Conservation (phyloP, 2,888 invertebrate genomes). For the Agrochola circellaris region DNA sequence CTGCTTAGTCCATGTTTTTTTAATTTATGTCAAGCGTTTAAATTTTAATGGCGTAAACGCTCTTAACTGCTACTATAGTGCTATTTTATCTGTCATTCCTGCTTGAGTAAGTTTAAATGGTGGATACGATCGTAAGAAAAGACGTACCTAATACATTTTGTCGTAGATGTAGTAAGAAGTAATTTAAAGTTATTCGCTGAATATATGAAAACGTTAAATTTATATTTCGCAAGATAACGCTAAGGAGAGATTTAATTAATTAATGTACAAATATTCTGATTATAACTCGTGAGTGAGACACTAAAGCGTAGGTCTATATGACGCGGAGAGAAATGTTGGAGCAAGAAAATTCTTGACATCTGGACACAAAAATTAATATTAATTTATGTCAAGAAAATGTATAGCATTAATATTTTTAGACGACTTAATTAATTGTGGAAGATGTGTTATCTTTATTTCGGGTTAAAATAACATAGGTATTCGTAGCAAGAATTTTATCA, state of each 20-base stretch:
- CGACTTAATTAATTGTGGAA: slow-evolving; percentile 42
- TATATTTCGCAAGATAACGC: background rate
- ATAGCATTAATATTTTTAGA: slow-evolving; percentile 38
- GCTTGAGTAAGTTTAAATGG: background rate
- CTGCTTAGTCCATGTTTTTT: slow-evolving; percentile 36
- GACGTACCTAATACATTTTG: background rate
- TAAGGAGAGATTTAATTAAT: background rate
- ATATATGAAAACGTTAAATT: background rate
- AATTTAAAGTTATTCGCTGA: background rate
- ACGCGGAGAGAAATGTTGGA: slow-evolving; percentile 32
- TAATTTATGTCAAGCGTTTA: slow-evolving; percentile 35
- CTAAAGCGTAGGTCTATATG: slow-evolving; percentile 19
- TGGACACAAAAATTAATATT: slow-evolving; percentile 50
- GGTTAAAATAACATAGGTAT: background rate
- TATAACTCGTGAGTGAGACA: slow-evolving; percentile 12
- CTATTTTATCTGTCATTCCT: background rate
- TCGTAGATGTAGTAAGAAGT: background rate
- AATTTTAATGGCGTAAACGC: slow-evolving; percentile 31
- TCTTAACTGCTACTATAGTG: slow-evolving; percentile 4
- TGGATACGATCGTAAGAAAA: background rate
- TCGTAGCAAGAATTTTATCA: background rate
- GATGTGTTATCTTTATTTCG: slow-evolving; percentile 23
- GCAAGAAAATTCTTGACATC: slow-evolving; percentile 26
- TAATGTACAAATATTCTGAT: slow-evolving; percentile 14
- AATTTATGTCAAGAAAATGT: slow-evolving; percentile 57